These are phyloP conservation scores for Takifugu bimaculatus DNA, from an alignment of 2,113 vertebrate genomes.

Conservation along the genomic window DNA sequence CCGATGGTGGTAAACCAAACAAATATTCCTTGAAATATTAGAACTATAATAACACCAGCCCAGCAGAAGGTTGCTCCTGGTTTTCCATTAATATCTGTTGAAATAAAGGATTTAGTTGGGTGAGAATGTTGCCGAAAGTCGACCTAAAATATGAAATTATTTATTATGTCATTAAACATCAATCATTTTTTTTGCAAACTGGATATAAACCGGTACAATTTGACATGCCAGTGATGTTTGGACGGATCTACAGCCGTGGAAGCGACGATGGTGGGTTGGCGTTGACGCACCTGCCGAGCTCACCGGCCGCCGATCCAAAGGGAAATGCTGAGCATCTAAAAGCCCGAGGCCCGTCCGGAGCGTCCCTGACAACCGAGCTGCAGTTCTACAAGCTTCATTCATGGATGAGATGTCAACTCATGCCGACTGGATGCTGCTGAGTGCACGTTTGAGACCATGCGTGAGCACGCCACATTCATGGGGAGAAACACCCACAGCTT, in stretches of 20 bases:
- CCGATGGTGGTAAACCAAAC: no score
- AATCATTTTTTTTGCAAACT: constrained; percentile 70
- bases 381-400: constrained; percentile 36
- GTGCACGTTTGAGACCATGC: constrained; percentile 67
- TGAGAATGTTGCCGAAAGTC: neutral
- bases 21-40: no score
- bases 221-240: constrained; percentile 62
- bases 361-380: constrained; percentile 42
- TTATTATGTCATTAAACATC: constrained; percentile 66
- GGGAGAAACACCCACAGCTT: constrained; percentile 41
- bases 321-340: constrained; percentile 25
- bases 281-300: no score
- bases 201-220: constrained; percentile 68
- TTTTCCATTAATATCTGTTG: no score
- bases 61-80: no score
- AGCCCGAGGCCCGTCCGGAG: constrained; percentile 29
- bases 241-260: constrained; percentile 48
- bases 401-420: constrained; percentile 51
- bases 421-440: constrained; percentile 54
- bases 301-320: neutral
- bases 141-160: constrained; percentile 57
- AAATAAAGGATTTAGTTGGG: neutral
- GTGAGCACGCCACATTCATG: constrained; percentile 64
- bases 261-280: constrained; percentile 22
- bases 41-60: no score